A percentile compares a stretch with the other conserved stretches of the same genome.
Evolutionary conservation across 2,113 vertebrate species (phyloP).

Genomic region (Orientallactaga bullata): DNA sequence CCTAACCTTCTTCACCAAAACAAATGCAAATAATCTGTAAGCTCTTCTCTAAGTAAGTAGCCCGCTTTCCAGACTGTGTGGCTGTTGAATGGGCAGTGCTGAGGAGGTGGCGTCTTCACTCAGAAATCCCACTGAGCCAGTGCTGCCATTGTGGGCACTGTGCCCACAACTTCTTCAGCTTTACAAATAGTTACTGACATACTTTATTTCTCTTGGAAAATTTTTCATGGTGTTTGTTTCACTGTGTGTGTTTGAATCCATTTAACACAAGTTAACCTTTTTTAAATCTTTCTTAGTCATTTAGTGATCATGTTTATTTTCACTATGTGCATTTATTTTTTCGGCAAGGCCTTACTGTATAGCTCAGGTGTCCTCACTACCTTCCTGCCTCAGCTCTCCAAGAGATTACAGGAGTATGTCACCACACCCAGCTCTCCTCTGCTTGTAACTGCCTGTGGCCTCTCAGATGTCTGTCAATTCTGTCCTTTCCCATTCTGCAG

Average conservation of each 20-base stretch:
- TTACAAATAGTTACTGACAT: background rate
- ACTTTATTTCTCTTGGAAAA: background rate
- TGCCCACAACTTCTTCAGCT: background rate
- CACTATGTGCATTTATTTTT: background rate
- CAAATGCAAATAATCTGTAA: background rate
- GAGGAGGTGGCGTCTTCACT: background rate
- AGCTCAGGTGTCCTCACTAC: rapidly evolving
- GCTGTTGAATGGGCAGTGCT: background rate
- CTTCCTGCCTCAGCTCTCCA: background rate
- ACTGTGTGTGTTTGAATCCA: background rate
- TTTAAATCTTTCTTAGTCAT: background rate
- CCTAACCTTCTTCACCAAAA: background rate
- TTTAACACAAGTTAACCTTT: background rate
- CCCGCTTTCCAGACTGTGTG: background rate
- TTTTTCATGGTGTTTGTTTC: background rate
- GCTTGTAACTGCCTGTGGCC: background rate
- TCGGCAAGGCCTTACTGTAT: background rate
- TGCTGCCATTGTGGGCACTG: no score
- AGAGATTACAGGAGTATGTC: background rate
- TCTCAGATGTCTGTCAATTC: background rate
- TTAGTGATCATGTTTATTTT: background rate
- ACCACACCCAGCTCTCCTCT: no score
- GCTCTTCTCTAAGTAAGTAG: background rate
- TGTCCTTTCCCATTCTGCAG: background rate
- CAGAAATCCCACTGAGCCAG: background rate